A percentile compares a stretch with the other conserved stretches of the same genome.
These are phyloP conservation scores for Pongo pygmaeus DNA, from an alignment of 2,113 vertebrate species.

Conservation along the genomic window DNA sequence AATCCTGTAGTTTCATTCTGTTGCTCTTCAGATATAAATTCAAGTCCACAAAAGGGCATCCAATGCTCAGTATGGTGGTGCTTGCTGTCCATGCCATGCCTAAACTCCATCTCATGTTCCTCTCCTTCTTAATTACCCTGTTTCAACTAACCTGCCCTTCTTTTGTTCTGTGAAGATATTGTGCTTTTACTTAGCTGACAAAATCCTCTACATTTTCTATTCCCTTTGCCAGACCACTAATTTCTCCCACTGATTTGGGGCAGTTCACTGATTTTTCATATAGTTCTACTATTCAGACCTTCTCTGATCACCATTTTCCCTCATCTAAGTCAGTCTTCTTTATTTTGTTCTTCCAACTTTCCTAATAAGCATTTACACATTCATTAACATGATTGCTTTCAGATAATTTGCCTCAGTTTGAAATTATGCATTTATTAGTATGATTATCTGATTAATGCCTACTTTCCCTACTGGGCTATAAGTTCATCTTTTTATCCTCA, in stretches of 20 bases:
- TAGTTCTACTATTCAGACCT: neutral
- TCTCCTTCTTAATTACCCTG: neutral
- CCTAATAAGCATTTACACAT: neutral
- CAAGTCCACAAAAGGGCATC: neutral
- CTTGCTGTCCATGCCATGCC: fast-evolving
- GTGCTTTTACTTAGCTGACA: neutral
- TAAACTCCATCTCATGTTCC: fast-evolving
- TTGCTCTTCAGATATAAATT: neutral
- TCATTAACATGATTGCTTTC: neutral
- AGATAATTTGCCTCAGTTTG: neutral
- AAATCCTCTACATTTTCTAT: neutral
- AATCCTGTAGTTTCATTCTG: neutral
- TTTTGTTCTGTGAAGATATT: neutral
- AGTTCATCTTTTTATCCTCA: neutral
- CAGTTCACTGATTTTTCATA: neutral
- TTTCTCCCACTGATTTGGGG: neutral
- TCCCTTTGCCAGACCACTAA: neutral
- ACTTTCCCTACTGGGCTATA: neutral
- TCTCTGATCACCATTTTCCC: neutral
- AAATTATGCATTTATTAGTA: conserved; percentile 19
- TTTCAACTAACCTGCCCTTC: neutral
- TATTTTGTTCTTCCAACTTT: neutral
- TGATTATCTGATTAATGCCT: conserved; percentile 54
- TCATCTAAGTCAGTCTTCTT: neutral
- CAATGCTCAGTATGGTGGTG: neutral